Evolutionary conservation across 1,140 invertebrate genomes (phyloP), one percentile per base, ranked within the genome.

Genomic region (Drosophila micromelanica): DNA sequence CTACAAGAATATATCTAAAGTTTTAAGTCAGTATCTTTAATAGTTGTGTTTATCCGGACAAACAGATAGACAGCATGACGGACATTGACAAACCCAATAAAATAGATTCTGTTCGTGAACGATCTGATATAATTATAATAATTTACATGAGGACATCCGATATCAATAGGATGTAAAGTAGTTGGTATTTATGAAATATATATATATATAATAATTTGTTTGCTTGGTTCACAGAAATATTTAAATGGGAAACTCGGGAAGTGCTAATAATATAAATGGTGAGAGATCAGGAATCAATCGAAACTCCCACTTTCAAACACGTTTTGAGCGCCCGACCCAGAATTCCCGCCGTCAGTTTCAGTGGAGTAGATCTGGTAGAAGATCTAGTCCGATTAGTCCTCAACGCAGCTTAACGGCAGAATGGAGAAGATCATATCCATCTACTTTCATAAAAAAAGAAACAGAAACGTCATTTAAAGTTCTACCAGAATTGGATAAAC

Each of bases 401-500:
- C 71, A 63, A 0, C 52, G 57, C 6, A 55, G 59, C 17, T 17
- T 59, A 11, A 60, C 45, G 8, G 13, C 64, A 1, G 64, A 77
- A 35, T 77, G 75, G 65, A 56, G 75, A 32, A 56, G 65, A 15
- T 78, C 75, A 1, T 55, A 70, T 48, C 55, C 73, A n/a, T 57
- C 72, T 7, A 17, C 71, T 6, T 17, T 49, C 12, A 42, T 32
- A 15, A 51, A 62, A 4, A 74, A 54, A 38, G 59, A 75, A 9
- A 7, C 48, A 4, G 67, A 67, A 57, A 40, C 37, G 5, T 49
- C 63, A 2, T 91, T 93, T 43, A 95, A 96, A 93, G 96, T 96
- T 6, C 91, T 97, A 2, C 96, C 96, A 1, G 93, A 94, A 43
- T 90, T 94, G 30, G 92, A 94, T 38, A 93, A 94, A 56, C 93